These are phyloP conservation scores for Cottus gobio DNA, from an alignment of 2,113 vertebrate species.

Conservation along the genomic window DNA sequence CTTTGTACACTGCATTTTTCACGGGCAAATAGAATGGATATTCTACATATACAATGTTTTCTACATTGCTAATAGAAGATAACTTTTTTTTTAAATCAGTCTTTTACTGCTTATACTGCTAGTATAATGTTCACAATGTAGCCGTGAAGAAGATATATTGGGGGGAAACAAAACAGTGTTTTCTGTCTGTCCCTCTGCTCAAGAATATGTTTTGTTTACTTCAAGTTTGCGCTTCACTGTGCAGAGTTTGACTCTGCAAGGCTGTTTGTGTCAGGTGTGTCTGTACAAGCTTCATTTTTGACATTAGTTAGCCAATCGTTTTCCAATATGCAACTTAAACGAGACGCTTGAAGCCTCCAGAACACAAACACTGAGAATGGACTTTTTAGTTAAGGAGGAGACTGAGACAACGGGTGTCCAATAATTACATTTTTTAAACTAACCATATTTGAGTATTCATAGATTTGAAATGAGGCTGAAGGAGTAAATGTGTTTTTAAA, in stretches of 20 bases:
- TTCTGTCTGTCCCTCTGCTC: not conserved
- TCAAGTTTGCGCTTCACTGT: too few species aligned
- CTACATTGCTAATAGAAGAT: not conserved
- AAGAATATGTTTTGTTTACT: not conserved
- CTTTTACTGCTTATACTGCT: not conserved
- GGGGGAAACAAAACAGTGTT: too few species aligned
- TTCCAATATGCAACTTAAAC: too few species aligned
- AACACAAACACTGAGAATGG: too few species aligned
- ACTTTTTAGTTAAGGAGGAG: not conserved
- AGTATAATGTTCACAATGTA: not conserved
- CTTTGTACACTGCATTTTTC: not conserved
- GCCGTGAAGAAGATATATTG: not conserved
- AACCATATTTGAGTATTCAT: not conserved
- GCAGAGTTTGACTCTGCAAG: not conserved
- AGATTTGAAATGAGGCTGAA: not conserved
- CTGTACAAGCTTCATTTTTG: too few species aligned
- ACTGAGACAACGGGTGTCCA: too few species aligned
- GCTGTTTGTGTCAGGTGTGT: too few species aligned
- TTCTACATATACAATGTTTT: conserved; percentile 3
- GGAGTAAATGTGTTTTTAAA: not conserved
- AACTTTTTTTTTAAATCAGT: too few species aligned
- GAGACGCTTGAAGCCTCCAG: too few species aligned
- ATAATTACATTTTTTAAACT: not conserved
- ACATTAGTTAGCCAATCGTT: too few species aligned
- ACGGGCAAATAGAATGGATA: not conserved